A percentile compares a stretch with the other conserved stretches of the same genome.
These are phyloP conservation scores for Aphis craccivora DNA, from an alignment of 1,140 invertebrate species.

Conservation along the genomic window DNA sequence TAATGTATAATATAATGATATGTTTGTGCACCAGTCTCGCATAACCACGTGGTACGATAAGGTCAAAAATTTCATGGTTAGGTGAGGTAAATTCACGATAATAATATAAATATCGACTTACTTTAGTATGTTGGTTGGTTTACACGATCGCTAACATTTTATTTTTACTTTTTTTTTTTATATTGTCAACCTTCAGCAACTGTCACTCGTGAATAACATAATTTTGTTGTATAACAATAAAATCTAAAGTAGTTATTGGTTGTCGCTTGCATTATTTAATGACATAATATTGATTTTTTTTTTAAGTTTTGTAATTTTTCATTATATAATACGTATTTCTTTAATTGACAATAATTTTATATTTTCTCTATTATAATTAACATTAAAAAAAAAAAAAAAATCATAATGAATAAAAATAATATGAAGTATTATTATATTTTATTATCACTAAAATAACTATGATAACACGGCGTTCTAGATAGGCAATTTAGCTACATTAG, in stretches of 20 bases:
- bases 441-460: neutral
- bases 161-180: no score
- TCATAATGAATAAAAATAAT: neutral
- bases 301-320: no score
- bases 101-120: neutral
- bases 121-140: neutral
- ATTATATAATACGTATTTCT: no score
- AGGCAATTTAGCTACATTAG: neutral
- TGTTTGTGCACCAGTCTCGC: neutral
- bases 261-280: neutral
- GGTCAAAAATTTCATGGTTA: neutral
- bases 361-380: no score
- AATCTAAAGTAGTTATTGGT: neutral
- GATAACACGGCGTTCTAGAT: neutral
- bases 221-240: neutral
- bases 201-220: neutral
- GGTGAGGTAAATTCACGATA: no score
- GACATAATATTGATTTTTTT: no score
- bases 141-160: neutral
- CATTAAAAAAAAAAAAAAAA: neutral
- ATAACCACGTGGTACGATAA: neutral
- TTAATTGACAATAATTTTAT: no score
- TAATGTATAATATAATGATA: no score
- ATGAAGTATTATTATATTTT: neutral
- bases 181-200: neutral